phyloP scores from a whole-genome alignment of 2,888 invertebrate species.

The Pammene fasciana region DNA sequence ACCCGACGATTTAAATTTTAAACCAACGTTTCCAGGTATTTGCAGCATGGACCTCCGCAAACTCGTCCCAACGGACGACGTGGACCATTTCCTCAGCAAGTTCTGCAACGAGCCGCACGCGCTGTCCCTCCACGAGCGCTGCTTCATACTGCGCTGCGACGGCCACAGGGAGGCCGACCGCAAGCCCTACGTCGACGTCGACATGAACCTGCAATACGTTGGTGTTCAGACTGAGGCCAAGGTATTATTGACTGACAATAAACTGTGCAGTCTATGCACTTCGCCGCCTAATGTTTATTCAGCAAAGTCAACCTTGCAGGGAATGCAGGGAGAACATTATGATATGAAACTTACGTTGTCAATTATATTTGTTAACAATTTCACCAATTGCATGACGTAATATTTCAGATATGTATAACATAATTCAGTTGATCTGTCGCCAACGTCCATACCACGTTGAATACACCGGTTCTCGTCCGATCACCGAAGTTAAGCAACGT shows the following conservation, averaged over 20 bases:
- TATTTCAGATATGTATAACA: background rate
- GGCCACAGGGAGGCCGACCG: conserved; percentile 48
- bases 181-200: conserved; percentile 77
- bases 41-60: conserved; percentile 81
- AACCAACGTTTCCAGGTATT: conserved; percentile 58
- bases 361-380: too few relatives aligned
- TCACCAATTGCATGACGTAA: conserved; percentile 3
- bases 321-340: too few relatives aligned
- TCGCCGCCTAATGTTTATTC: too few relatives aligned
- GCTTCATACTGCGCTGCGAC: conserved; percentile 66
- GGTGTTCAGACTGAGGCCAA: conserved; percentile 48
- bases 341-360: too few relatives aligned
- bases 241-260: background rate
- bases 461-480: conserved; percentile 52
- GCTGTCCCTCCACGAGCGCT: conserved; percentile 74
- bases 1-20: too few relatives aligned
- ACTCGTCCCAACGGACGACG: conserved; percentile 71
- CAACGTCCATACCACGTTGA: conserved; percentile 42
- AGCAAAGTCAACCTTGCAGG: too few relatives aligned
- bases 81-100: conserved; percentile 62
- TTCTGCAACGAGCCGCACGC: conserved; percentile 65
- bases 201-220: conserved; percentile 74
- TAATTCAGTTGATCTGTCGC: background rate
- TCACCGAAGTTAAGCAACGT: conserved; percentile 52
- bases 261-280: background rate